Evolutionary conservation across 92 coral and sea anemone genomes (phyloP).

Genomic region (Epizoanthus stellaris): DNA sequence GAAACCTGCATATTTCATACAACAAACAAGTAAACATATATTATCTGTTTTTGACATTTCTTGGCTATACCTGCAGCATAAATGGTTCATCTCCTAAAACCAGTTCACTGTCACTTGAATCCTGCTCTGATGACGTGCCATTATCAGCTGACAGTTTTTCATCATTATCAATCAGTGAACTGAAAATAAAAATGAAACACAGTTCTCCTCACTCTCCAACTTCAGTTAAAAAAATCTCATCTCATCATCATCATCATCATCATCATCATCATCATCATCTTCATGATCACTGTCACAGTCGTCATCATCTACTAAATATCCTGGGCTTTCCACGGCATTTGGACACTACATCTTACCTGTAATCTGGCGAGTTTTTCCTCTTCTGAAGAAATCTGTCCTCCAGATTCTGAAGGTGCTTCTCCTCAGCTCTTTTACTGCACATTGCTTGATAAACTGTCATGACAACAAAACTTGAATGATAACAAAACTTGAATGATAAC

Average conservation of each 20-base stretch:
- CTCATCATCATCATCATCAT: constrained; percentile 4
- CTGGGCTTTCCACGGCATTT: not conserved
- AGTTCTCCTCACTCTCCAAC: too few relatives aligned
- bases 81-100: constrained; percentile 74
- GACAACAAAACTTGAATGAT: not conserved
- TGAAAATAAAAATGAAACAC: not conserved
- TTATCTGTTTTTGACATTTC: not conserved
- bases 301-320: not conserved
- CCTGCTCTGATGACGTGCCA: constrained; percentile 15
- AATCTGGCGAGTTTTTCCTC: constrained; percentile 56
- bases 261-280: not conserved
- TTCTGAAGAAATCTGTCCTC: constrained; percentile 83
- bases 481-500: not conserved
- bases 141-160: not conserved
- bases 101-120: constrained; percentile 72
- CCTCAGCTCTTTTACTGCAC: constrained; percentile 66
- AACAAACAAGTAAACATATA: not conserved
- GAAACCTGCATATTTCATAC: not conserved
- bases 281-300: not conserved
- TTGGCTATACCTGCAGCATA: constrained; percentile 60
- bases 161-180: not conserved
- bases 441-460: constrained; percentile 72
- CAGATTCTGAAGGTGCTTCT: constrained; percentile 73
- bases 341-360: constrained; percentile 54
- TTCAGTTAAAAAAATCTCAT: too few relatives aligned